Evolutionary conservation across 2,888 invertebrate genomes (phyloP), one percentile per base, ranked within the genome.

Genomic region (Oligia strigilis): DNA sequence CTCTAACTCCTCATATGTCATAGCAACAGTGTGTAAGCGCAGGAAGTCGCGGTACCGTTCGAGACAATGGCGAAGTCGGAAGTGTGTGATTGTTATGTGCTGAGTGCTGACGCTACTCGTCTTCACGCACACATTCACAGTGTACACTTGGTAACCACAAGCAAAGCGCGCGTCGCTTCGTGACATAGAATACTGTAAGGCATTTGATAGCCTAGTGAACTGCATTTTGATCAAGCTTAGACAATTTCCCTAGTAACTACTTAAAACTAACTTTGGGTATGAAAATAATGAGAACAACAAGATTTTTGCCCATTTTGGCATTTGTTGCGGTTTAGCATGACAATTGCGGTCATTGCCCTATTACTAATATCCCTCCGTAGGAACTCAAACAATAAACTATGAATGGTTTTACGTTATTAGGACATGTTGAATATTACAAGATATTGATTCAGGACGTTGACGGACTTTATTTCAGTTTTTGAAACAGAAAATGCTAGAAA

Each of bases 201-300:
- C 29, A 64, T 29, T 64, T 29, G 29, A 9, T 4, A 64, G 17
- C 29, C 14, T 19, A 36, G 65, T 36, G 65, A 36, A 66, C 13
- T 40, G 40, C 5, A 40, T 6, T 19, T 72, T 60, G 60, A 17
- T 43, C 1, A 1, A 43, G n/a, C 6, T 49, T 66, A 49, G 9
- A 5, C 17, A 17, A 6, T 40, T n/a, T 77, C 13, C 49, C n/a
- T 77, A 65, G 2, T 55, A 49, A 49, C 9, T 49, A 60, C 67
- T 49, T 78, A 62, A 79, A 43, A 43, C 58, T 66, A 66, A 46
- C 60, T 78, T 62, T 79, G 43, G 49, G 36, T 29, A 49, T 4
- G n/a, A 5, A 29, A 29, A 60, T 17, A 49, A 49, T 40, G 23
- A 55, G 43, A 77, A n/a, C 17, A 43, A 40, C 36, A 46, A 19